phyloP scores from a whole-genome alignment of 2,888 invertebrate species.

The Polylopha cassiicola region DNA sequence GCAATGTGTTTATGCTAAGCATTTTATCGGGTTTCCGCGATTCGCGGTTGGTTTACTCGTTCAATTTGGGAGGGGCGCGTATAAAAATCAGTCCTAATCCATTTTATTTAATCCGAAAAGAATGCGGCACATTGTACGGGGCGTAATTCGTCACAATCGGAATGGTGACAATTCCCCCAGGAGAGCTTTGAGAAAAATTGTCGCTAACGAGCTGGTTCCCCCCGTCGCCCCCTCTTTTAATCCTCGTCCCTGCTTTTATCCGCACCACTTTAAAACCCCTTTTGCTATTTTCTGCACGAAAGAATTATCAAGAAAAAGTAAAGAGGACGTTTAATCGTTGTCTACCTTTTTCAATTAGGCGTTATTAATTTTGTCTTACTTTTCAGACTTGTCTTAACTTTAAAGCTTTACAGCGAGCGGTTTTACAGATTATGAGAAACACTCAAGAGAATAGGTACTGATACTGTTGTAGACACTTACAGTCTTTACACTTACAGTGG shows the following conservation, averaged over 20 bases:
- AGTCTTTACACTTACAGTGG: too few species aligned
- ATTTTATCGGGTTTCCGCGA: too few species aligned
- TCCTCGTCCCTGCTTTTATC: constrained; percentile 56
- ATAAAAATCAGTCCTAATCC: constrained; percentile 25
- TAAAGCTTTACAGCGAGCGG: background rate
- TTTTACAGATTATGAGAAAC: background rate
- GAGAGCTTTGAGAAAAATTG: constrained; percentile 75
- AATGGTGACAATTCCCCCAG: constrained; percentile 70
- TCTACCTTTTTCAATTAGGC: constrained; percentile 51
- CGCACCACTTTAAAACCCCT: constrained; percentile 72
- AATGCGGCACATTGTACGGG: constrained; percentile 50
- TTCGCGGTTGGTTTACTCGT: background rate
- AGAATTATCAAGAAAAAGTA: constrained; percentile 63
- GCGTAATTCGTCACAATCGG: constrained; percentile 73
- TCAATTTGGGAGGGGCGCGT: background rate
- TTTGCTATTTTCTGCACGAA: constrained; percentile 66
- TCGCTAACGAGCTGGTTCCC: constrained; percentile 69
- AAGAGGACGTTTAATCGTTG: constrained; percentile 52
- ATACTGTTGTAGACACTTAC: too few species aligned
- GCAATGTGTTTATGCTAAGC: too few species aligned
- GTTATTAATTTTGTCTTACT: constrained; percentile 27
- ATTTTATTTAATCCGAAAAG: constrained; percentile 51
- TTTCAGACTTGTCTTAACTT: background rate
- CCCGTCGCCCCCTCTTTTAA: constrained; percentile 52
- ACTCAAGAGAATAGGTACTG: too few species aligned